Evolutionary conservation across 37 sponge, comb jelly and placozoan species (phyloP).

Genomic region (Spongia lamella): DNA sequence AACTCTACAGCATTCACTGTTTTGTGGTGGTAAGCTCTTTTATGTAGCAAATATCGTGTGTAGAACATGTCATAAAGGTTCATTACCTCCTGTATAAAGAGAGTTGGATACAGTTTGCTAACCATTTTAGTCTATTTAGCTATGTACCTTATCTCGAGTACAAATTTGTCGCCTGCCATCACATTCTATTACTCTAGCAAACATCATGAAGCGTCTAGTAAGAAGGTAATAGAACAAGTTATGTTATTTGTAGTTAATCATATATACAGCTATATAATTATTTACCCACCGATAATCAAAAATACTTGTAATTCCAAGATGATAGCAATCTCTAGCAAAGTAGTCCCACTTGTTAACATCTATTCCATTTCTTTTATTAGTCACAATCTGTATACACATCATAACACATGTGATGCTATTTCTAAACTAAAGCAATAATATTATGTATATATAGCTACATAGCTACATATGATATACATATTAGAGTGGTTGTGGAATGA

Average conservation of each 20-base stretch:
- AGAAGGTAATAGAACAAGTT: too few relatives aligned
- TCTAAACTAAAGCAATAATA: too few relatives aligned
- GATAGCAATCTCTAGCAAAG: constrained; percentile 89
- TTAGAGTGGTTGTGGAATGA: too few relatives aligned
- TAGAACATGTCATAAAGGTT: constrained; percentile 97
- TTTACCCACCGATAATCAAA: constrained; percentile 80
- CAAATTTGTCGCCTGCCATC: constrained; percentile 73
- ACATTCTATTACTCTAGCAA: constrained; percentile 75
- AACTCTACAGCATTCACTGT: constrained; percentile 67
- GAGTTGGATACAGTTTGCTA: background rate
- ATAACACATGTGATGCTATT: too few relatives aligned
- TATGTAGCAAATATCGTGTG: constrained; percentile 77
- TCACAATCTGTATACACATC: too few relatives aligned
- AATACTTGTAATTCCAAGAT: constrained; percentile 79
- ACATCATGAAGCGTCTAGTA: constrained; percentile 61
- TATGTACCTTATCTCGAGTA: constrained; percentile 78
- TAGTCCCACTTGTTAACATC: constrained; percentile 99
- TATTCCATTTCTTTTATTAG: constrained; percentile 91
- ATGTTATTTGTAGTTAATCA: too few relatives aligned
- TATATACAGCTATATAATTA: background rate
- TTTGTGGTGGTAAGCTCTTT: constrained; percentile 93
- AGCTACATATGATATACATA: too few relatives aligned
- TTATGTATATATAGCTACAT: too few relatives aligned
- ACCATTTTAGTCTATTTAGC: background rate
- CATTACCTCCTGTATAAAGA: constrained; percentile 70